Percentiles rank a stretch among this genome's conserved stretches.
These are phyloP conservation scores for Dendrolimus kikuchii DNA, from an alignment of 1,140 invertebrate genomes.

Conservation along the genomic window DNA sequence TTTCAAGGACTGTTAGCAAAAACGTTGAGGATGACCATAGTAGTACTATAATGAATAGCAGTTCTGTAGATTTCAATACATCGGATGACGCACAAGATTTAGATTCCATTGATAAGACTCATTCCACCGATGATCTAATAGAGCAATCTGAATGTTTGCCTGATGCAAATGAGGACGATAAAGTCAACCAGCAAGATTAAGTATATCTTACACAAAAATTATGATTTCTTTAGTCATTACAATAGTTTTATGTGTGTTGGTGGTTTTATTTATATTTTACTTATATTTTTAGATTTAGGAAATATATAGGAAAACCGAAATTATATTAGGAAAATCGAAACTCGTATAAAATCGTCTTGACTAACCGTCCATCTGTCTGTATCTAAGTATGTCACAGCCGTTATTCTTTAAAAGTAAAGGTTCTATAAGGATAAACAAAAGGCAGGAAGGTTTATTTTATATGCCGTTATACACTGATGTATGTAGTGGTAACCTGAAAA, in stretches of 20 bases:
- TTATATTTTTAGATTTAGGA: no score
- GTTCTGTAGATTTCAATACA: constrained; percentile 33
- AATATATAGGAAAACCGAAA: no score
- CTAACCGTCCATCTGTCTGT: no score
- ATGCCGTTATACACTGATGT: no score
- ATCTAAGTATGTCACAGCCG: no score
- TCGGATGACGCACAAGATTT: constrained; percentile 19
- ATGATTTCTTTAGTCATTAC: background rate
- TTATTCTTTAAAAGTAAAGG: no score
- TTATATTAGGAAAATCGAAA: no score
- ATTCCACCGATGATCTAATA: constrained; percentile 11
- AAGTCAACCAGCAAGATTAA: background rate
- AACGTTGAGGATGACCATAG: constrained; percentile 30
- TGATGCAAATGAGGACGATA: background rate
- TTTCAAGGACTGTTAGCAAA: constrained; percentile 36
- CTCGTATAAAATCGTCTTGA: no score
- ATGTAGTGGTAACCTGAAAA: no score
- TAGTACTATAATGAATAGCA: constrained; percentile 27
- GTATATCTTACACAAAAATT: background rate
- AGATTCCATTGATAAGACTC: constrained; percentile 11
- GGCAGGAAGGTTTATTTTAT: no score
- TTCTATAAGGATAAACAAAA: no score
- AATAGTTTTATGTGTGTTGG: background rate
- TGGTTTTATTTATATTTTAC: no score
- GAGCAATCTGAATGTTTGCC: constrained; percentile 4